Evolutionary conservation across 2,888 invertebrate species (phyloP), one percentile per base, ranked within the genome.

Genomic region (Ophion ventricosus): DNA sequence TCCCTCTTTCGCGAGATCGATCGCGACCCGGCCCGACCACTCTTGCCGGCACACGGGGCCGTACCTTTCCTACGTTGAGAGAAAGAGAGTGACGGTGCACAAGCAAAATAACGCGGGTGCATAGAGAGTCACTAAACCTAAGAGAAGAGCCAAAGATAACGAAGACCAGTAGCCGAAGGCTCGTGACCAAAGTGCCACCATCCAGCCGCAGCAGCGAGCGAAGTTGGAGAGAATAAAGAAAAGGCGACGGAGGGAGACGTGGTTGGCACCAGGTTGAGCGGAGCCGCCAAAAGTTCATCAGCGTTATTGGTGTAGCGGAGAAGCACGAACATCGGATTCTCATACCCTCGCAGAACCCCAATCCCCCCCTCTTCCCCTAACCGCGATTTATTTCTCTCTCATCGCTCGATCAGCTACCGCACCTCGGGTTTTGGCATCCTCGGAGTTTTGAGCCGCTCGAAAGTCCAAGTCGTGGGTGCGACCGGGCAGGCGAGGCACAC

Each of bases 1-100:
- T 85, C 83, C 85, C 85, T 83, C 85, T 83, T 85, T 83, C 74
- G 75, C 86, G 84, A 86, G 86, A 84, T 84, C 82, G 83, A 84
- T 84, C 87, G 86, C 83, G 85, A 84, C 86, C 80, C 81, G 79
- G 84, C 80, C 77, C 83, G 79, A 85, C 82, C 72, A 82, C 59
- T 80, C 87, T 84, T 75, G 80, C 80, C 69, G 79, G 77, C 83
- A 81, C 80, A 80, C 82, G 69, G 69, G 70, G 72, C 72, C 64
- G 75, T 78, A 82, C 78, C 81, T 80, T 83, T 77, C 72, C 73
- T 61, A 76, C 74, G 79, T 75, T 49, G 63, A 73, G 85, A 54
- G 85, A 59, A 75, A 79, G 57, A 80, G 79, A 74, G 54, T 63
- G 57, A 67, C 70, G 56, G 81, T 59, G 70, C 67, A 70, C 80